Conservation (phyloP, 2,113 vertebrate genomes). For the Panthera tigris region DNA sequence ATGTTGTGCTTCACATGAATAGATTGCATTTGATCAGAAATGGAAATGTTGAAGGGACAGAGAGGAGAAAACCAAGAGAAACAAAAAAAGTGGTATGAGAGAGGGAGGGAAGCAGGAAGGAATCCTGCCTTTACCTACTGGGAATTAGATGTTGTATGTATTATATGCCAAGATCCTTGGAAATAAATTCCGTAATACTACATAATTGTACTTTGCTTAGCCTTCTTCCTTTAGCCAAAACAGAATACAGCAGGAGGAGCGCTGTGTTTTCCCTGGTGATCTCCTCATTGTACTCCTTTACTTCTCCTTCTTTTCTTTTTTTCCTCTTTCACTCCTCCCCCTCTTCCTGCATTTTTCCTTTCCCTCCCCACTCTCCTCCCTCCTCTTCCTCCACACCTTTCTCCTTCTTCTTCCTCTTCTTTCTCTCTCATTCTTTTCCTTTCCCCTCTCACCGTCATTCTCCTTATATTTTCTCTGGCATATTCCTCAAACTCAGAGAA, state of each 20-base stretch:
- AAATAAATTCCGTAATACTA: background rate
- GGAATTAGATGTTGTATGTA: background rate
- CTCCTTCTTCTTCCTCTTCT: background rate
- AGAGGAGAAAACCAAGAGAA: background rate
- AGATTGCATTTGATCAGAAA: background rate
- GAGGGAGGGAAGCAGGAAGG: background rate
- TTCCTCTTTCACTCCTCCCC: background rate
- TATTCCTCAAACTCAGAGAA: background rate
- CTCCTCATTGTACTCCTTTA: no score
- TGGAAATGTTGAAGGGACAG: background rate
- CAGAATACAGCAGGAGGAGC: background rate
- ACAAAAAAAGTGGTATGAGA: background rate
- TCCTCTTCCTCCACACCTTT: background rate
- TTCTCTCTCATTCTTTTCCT: background rate
- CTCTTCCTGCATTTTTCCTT: rapidly evolving
- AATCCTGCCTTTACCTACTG: background rate
- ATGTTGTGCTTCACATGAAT: background rate
- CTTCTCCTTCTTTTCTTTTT: no score
- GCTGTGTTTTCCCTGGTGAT: background rate
- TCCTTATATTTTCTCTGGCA: background rate
- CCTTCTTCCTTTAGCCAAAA: background rate
- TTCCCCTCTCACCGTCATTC: background rate
- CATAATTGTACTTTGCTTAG: background rate
- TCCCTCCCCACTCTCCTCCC: rapidly evolving
- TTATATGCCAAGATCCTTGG: background rate